Evolutionary conservation across 2,797 vertebrate species (phyloP), one percentile per base, ranked within the genome.

Genomic region (Fundulus diaphanus): DNA sequence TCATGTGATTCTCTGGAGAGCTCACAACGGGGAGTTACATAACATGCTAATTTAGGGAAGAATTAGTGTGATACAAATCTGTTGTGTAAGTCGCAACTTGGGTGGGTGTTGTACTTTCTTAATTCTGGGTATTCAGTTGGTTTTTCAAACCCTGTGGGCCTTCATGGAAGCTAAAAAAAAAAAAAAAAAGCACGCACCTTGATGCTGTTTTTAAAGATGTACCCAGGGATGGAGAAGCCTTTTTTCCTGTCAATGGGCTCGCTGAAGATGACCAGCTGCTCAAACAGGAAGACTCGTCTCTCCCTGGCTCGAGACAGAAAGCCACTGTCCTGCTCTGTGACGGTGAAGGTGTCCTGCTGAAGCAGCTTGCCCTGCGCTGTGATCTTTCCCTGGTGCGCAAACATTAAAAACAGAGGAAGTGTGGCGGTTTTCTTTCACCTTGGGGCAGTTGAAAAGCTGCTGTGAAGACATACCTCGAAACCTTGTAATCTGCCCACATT

Each of bases 181-280:
- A n/a, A n/a, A n/a, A n/a, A n/a, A 27, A 42, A 66, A 68, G 35
- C 22, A 2, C 89, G 48, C 70, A 97, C 97, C 96, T 98, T 98
- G 80, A 98, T 97, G 85, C 96, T 97, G 95, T 81, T 97, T 90
- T 98, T 98, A 90, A 97, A 98, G 81, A 95, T 94, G 80, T 97
- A 98, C 48, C 96, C 96, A 31, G 97, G 96, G 63, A 96, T 87
- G 0, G 95, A 90, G 86, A 97, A 97, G 29, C 96, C 96, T 91
- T 97, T 96, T 90, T 97, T 97, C 86, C 94, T 95, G 88, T 98
- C 97, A 24, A 98, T 95, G 22, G 96, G 96, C 88, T 98, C 97
- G 1, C 97, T 98, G 89, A 98, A 97, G 91, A 98, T 97, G 87
- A 97, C 86, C 42, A 98, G 94, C 94, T 98, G 97, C 92, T 98